Conservation (phyloP, 2,888 invertebrate genomes). For the Dolichomitus sp. region DNA sequence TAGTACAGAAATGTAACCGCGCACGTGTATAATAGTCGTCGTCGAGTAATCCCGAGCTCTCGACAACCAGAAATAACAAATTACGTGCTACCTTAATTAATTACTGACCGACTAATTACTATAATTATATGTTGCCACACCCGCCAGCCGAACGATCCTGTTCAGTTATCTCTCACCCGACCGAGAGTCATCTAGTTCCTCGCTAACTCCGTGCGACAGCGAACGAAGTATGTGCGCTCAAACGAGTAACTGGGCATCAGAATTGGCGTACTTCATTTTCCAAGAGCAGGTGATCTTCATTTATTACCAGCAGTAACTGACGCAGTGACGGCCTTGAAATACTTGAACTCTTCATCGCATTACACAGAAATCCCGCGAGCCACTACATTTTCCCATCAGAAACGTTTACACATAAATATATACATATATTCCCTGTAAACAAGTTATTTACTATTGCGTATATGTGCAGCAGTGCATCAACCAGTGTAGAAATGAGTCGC, state of each 20-base stretch:
- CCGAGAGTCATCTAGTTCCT: slow-evolving; percentile 42
- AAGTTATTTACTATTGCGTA: slow-evolving; percentile 47
- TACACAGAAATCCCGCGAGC: slow-evolving; percentile 39
- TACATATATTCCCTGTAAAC: slow-evolving; percentile 33
- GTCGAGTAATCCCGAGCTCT: slow-evolving; percentile 42
- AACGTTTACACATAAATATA: not conserved
- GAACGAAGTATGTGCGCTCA: not conserved
- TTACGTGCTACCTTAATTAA: slow-evolving; percentile 83
- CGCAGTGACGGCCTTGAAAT: slow-evolving; percentile 30
- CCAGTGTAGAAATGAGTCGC: slow-evolving; percentile 40
- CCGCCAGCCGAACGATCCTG: slow-evolving; percentile 64
- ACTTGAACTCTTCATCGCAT: slow-evolving; percentile 22
- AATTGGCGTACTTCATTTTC: slow-evolving; percentile 34
- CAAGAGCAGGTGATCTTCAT: slow-evolving; percentile 41
- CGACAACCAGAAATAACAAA: slow-evolving; percentile 79
- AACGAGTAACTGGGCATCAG: slow-evolving; percentile 11
- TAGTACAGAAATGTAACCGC: slow-evolving; percentile 30
- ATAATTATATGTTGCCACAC: slow-evolving; percentile 81
- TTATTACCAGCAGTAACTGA: slow-evolving; percentile 27
- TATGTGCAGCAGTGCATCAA: slow-evolving; percentile 11
- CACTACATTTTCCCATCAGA: slow-evolving; percentile 57
- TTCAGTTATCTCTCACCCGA: slow-evolving; percentile 30
- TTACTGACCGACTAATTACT: slow-evolving; percentile 80
- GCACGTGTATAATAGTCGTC: slow-evolving; percentile 62
- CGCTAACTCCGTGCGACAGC: slow-evolving; percentile 34